Conservation (phyloP, 2,888 invertebrate species). For the Abscondita cerata region DNA sequence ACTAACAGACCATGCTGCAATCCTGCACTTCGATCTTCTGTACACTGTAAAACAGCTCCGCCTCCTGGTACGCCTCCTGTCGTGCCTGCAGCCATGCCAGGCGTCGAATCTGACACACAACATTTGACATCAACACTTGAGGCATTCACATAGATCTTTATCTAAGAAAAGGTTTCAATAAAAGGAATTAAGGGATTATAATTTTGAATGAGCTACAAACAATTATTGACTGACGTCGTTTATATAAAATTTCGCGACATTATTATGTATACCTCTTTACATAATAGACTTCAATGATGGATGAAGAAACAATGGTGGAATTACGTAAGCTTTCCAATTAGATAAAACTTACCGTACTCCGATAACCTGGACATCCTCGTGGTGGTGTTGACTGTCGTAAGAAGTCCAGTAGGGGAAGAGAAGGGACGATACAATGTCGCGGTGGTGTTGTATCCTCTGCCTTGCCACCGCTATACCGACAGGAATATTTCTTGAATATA, state of each 20-base stretch:
- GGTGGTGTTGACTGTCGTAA: constrained; percentile 56
- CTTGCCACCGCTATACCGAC: constrained; percentile 86
- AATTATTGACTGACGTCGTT: too few relatives aligned
- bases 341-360: constrained; percentile 67
- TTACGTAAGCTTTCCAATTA: too few relatives aligned
- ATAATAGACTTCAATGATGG: constrained; percentile 13
- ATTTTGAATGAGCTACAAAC: too few relatives aligned
- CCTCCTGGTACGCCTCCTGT: constrained; percentile 67
- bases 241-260: too few relatives aligned
- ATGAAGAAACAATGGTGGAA: neutral
- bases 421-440: constrained; percentile 57
- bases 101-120: constrained; percentile 54
- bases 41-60: constrained; percentile 68
- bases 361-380: constrained; percentile 63
- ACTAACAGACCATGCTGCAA: constrained; percentile 62
- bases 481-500: constrained; percentile 68
- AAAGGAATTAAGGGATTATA: neutral
- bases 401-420: constrained; percentile 53
- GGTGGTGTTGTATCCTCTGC: constrained; percentile 71
- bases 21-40: constrained; percentile 66
- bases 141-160: constrained; percentile 21
- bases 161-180: constrained; percentile 10
- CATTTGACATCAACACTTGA: constrained; percentile 34
- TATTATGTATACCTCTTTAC: too few relatives aligned
- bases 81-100: constrained; percentile 72